Conservation (phyloP, 2,888 invertebrate species). For the Rotaria sp. region DNA sequence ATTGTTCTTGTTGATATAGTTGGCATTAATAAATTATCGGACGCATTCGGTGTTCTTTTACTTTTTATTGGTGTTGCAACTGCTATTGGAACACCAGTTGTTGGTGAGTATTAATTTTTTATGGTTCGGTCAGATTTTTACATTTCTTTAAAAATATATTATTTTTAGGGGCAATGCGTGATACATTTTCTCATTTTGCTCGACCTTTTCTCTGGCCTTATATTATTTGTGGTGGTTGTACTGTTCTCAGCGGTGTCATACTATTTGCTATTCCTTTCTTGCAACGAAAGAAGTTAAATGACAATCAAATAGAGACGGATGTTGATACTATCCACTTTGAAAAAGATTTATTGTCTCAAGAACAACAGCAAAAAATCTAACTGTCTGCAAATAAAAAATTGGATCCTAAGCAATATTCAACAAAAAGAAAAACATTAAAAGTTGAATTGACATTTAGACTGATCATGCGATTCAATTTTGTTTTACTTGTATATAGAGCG, state of each 20-base stretch:
- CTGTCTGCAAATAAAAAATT: too few species aligned
- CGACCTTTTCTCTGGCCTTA: neutral
- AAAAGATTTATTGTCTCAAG: too few species aligned
- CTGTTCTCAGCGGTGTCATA: neutral
- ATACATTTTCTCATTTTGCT: neutral
- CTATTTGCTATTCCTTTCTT: neutral
- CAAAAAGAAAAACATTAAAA: too few species aligned
- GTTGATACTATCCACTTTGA: too few species aligned
- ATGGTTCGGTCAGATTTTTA: neutral
- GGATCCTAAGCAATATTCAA: too few species aligned
- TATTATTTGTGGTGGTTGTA: neutral
- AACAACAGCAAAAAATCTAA: too few species aligned
- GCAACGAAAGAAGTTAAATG: neutral
- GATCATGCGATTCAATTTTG: too few species aligned
- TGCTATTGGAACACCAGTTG: constrained; percentile 32
- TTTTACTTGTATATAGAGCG: too few species aligned
- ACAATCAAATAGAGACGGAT: too few species aligned
- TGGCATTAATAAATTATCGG: constrained; percentile 35
- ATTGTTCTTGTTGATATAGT: constrained; percentile 35
- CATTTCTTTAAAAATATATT: neutral
- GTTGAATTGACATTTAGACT: too few species aligned
- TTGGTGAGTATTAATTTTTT: neutral
- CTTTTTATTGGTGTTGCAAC: constrained; percentile 38
- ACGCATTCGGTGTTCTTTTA: constrained; percentile 34
- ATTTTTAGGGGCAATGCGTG: neutral